Evolutionary conservation across 2,113 vertebrate genomes (phyloP).

Genomic region (Scytalopus superciliaris): DNA sequence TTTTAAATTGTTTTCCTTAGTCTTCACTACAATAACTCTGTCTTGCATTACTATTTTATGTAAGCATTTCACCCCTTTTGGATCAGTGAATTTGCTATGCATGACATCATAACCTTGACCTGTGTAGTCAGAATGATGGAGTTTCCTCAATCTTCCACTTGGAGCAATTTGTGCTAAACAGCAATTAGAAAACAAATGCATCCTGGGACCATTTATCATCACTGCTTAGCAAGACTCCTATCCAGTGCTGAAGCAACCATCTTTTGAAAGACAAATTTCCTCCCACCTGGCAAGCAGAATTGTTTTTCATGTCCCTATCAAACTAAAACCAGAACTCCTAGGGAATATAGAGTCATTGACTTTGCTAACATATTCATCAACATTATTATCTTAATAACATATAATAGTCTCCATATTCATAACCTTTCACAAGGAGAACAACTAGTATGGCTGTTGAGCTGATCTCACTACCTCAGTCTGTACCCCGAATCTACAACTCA

Average conservation of each 20-base stretch:
- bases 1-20: background rate
- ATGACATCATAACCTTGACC: background rate
- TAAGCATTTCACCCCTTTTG: background rate
- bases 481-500: background rate
- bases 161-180: background rate
- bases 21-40: background rate
- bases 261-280: constrained; percentile 33
- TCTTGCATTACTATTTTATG: background rate
- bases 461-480: background rate
- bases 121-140: background rate
- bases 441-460: background rate
- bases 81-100: background rate
- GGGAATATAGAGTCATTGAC: background rate
- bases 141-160: background rate
- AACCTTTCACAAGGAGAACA: background rate
- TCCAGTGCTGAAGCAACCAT: background rate
- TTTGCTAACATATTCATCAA: background rate
- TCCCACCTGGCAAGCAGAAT: constrained; percentile 6
- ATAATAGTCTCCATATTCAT: constrained; percentile 23
- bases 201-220: background rate
- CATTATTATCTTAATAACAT: constrained; percentile 43
- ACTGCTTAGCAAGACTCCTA: background rate
- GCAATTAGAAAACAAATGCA: background rate
- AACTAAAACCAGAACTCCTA: background rate
- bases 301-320: background rate